phyloP scores from a whole-genome alignment of 2,888 invertebrate species.

The Strigamia transsilvanica region DNA sequence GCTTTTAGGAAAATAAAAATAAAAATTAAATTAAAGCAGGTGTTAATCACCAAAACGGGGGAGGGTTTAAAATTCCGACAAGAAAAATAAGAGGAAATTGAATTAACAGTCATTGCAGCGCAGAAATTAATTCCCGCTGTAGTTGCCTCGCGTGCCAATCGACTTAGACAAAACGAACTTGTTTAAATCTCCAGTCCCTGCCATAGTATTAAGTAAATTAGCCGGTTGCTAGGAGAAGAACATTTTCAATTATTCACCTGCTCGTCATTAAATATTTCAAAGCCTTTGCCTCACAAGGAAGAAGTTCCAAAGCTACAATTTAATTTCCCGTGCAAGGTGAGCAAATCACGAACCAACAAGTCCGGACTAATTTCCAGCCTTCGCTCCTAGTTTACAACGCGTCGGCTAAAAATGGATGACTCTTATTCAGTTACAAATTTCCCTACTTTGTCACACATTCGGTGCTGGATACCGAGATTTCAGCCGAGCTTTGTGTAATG shows the following conservation, averaged over 20 bases:
- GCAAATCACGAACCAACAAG: slow-evolving; percentile 14
- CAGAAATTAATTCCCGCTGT: slow-evolving; percentile 6
- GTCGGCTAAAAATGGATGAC: background rate
- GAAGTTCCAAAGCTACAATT: slow-evolving; percentile 6
- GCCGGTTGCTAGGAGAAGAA: background rate
- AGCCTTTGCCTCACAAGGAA: background rate
- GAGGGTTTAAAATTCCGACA: background rate
- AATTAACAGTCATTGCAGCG: background rate
- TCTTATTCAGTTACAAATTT: too few relatives aligned
- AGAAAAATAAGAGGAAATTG: background rate
- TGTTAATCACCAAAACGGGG: background rate
- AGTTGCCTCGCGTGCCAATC: background rate
- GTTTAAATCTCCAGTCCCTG: background rate
- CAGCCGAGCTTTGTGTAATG: background rate
- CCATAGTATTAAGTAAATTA: slow-evolving; percentile 31
- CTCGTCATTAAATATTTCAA: slow-evolving; percentile 42
- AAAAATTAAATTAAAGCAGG: slow-evolving; percentile 35
- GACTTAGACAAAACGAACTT: background rate
- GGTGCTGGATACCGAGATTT: background rate
- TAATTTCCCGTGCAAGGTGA: slow-evolving; percentile 19
- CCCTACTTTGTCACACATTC: too few relatives aligned
- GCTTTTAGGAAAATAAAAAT: background rate
- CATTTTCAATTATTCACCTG: slow-evolving; percentile 26
- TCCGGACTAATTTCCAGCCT: background rate
- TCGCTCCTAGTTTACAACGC: background rate